Percentiles rank a stretch among this genome's conserved stretches.
These are phyloP conservation scores for Lagria hirta DNA, from an alignment of 2,888 invertebrate species.

Conservation along the genomic window DNA sequence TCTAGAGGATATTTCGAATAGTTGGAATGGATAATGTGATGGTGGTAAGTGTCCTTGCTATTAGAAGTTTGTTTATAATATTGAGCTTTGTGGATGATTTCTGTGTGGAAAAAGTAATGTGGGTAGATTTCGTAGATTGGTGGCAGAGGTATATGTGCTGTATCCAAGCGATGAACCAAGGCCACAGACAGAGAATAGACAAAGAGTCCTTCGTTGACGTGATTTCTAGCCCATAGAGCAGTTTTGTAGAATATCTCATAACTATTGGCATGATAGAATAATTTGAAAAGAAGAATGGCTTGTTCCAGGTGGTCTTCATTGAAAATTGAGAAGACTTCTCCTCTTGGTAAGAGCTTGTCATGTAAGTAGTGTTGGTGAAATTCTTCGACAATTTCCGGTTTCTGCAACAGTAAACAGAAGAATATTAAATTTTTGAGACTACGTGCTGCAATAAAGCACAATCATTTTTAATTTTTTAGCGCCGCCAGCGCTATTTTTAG, in stretches of 20 bases:
- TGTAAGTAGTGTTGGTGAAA: constrained; percentile 59
- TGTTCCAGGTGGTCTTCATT: constrained; percentile 64
- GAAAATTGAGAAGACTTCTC: constrained; percentile 64
- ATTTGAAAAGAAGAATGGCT: constrained; percentile 64
- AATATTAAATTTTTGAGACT: constrained; percentile 2
- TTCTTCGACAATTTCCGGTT: constrained; percentile 60
- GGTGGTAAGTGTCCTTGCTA: constrained; percentile 16
- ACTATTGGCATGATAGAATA: constrained; percentile 70
- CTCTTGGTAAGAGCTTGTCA: constrained; percentile 59
- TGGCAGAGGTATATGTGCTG: constrained; percentile 66
- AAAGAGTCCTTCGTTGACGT: constrained; percentile 70
- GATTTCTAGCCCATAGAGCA: constrained; percentile 67
- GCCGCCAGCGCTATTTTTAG: too few relatives aligned
- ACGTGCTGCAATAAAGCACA: constrained; percentile 9
- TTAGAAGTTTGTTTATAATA: constrained; percentile 61
- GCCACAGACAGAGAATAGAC: constrained; percentile 66
- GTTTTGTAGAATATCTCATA: constrained; percentile 70
- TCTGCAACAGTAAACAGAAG: constrained; percentile 49
- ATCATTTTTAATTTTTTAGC: constrained; percentile 3
- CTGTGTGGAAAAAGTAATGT: constrained; percentile 68
- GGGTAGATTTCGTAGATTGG: constrained; percentile 75
- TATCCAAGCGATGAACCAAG: constrained; percentile 64
- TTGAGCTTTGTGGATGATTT: constrained; percentile 68
- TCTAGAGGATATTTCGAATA: constrained; percentile 61
- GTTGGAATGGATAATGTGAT: constrained; percentile 58